Evolutionary conservation across 2,113 vertebrate species (phyloP).

Genomic region (Ammospiza nelsoni): DNA sequence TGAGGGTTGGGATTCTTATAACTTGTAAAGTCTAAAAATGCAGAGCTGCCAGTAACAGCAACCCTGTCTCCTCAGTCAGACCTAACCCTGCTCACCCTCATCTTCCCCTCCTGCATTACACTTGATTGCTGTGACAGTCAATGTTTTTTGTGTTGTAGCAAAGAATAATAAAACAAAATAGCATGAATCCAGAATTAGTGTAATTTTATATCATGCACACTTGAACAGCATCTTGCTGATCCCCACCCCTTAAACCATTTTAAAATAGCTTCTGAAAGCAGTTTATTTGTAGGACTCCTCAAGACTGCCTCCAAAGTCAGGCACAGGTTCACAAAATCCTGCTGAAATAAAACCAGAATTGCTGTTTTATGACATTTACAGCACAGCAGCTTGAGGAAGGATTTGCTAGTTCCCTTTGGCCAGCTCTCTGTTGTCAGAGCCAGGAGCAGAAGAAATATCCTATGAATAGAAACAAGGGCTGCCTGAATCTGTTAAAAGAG

Average conservation of each 20-base stretch:
- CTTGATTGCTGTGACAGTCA: not conserved
- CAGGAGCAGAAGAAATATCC: slow-evolving; percentile 33
- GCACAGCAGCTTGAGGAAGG: slow-evolving; percentile 25
- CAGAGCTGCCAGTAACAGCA: not conserved
- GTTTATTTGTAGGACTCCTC: not conserved
- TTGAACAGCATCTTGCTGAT: not conserved
- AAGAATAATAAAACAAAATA: not conserved
- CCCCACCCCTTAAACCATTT: not conserved
- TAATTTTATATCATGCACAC: not conserved
- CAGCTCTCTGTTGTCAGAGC: slow-evolving; percentile 15
- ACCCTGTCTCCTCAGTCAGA: not conserved
- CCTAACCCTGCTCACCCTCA: not conserved
- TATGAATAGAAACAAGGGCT: slow-evolving; percentile 4
- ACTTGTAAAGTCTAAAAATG: not conserved
- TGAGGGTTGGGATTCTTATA: not conserved
- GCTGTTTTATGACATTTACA: slow-evolving; percentile 52
- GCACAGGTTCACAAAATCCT: slow-evolving; percentile 21
- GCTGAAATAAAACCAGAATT: slow-evolving; percentile 35
- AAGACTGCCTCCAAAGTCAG: not conserved
- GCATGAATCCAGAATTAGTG: not conserved
- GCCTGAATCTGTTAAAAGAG: not conserved
- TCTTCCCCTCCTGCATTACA: not conserved
- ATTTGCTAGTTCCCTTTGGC: slow-evolving; percentile 29
- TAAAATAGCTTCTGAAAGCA: not conserved
- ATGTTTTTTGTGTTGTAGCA: not conserved